A percentile compares a stretch with the other conserved stretches of the same genome.
These are phyloP conservation scores for Zeuzera pyrina DNA, from an alignment of 2,888 invertebrate species.

Conservation along the genomic window DNA sequence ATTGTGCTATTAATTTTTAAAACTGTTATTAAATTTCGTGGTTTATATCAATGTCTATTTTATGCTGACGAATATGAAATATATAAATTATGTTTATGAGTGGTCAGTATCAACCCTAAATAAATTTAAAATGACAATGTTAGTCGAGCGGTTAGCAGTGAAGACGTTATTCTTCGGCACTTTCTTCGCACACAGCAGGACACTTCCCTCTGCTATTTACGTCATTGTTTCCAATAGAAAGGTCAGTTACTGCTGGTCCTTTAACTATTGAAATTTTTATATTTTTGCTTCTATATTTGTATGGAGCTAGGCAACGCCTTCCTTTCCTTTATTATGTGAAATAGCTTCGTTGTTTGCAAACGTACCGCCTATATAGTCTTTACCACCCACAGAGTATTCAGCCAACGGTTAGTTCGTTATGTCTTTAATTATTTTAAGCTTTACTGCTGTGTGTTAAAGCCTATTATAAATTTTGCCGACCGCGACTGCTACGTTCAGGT, in stretches of 20 bases:
- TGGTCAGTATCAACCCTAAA: background rate
- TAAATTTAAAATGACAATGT: constrained; percentile 8
- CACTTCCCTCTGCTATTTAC: constrained; percentile 44
- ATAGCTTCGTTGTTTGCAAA: constrained; percentile 53
- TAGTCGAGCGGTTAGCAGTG: constrained; percentile 41
- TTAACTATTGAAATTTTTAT: constrained; percentile 35
- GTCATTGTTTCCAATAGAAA: constrained; percentile 42
- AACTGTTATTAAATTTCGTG: too few species aligned
- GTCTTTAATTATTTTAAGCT: constrained; percentile 6
- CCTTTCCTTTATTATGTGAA: constrained; percentile 39
- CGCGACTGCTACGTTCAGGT: constrained; percentile 14
- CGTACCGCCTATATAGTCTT: constrained; percentile 46
- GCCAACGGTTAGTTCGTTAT: too few species aligned
- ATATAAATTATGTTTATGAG: background rate
- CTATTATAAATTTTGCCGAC: constrained; percentile 4
- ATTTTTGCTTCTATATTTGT: constrained; percentile 42
- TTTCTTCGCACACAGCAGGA: constrained; percentile 48
- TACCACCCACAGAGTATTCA: constrained; percentile 49
- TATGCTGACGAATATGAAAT: background rate
- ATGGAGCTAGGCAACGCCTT: constrained; percentile 32
- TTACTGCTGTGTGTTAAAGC: constrained; percentile 14
- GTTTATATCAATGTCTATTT: background rate
- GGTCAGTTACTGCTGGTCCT: constrained; percentile 48
- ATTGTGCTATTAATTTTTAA: too few species aligned
- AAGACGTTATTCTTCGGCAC: constrained; percentile 40